Evolutionary conservation across 2,113 vertebrate species (phyloP).

Genomic region (Crotophaga sulcirostris): DNA sequence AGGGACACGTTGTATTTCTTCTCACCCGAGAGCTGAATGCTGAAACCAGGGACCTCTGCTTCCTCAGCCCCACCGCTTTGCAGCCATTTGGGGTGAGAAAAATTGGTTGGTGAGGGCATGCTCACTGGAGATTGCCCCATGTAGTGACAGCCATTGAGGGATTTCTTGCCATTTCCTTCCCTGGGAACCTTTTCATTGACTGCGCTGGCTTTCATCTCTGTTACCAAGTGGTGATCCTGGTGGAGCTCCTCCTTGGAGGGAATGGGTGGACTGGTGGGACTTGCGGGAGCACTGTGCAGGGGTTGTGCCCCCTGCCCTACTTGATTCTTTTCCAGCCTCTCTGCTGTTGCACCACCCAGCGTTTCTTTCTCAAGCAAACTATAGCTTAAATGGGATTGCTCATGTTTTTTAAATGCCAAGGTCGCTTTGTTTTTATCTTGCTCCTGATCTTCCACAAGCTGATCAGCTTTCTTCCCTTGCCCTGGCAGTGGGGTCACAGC

Average conservation of each 20-base stretch:
- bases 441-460: neutral
- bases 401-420: constrained; percentile 66
- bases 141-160: neutral
- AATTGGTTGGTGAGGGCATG: neutral
- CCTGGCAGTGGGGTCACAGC: constrained; percentile 5
- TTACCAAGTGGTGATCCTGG: neutral
- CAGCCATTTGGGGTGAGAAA: neutral
- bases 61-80: neutral
- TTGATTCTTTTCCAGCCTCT: neutral
- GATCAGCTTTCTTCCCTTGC: constrained; percentile 19
- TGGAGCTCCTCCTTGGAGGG: neutral
- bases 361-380: neutral
- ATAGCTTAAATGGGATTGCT: neutral
- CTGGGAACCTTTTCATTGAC: neutral
- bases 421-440: constrained; percentile 46
- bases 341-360: neutral
- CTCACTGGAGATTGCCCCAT: accelerated
- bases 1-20: accelerated
- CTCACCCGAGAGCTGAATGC: neutral
- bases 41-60: neutral
- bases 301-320: neutral
- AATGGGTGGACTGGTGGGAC: neutral
- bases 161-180: neutral
- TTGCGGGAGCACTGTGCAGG: accelerated
- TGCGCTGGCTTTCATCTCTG: neutral